These are phyloP conservation scores for Drosophila lacicola DNA, from an alignment of 2,888 invertebrate species.

Conservation along the genomic window DNA sequence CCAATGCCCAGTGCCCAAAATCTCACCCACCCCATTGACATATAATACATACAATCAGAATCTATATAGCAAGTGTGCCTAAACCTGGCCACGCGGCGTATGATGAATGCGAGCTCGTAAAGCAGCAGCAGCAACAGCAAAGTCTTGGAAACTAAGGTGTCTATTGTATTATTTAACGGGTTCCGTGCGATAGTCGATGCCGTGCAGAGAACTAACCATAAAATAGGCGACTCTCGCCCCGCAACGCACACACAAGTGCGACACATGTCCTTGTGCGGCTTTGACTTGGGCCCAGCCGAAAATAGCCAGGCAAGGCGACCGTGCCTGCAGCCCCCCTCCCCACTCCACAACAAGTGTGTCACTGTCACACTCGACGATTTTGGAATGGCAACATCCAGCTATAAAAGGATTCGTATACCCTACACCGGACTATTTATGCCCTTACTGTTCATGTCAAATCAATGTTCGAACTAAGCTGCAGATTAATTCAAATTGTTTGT, in stretches of 20 bases:
- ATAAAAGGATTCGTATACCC: neutral
- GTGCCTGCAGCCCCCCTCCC: neutral
- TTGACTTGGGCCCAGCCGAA: slow-evolving; percentile 66
- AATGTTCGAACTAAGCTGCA: too few relatives aligned
- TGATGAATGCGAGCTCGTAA: slow-evolving; percentile 61
- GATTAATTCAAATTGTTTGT: too few relatives aligned
- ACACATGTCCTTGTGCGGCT: slow-evolving; percentile 73
- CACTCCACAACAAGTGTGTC: slow-evolving; percentile 54
- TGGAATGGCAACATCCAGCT: slow-evolving; percentile 48
- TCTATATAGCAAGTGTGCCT: slow-evolving; percentile 5
- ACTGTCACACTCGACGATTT: slow-evolving; percentile 76
- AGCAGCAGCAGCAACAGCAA: slow-evolving; percentile 35
- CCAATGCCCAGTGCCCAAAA: neutral
- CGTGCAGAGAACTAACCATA: slow-evolving; percentile 33
- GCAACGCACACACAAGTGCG: slow-evolving; percentile 45
- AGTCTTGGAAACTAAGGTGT: slow-evolving; percentile 60
- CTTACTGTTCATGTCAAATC: slow-evolving; percentile 3
- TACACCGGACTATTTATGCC: slow-evolving; percentile 6
- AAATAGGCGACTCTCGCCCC: slow-evolving; percentile 33
- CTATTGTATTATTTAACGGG: slow-evolving; percentile 73
- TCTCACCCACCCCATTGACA: neutral
- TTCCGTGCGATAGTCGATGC: slow-evolving; percentile 29
- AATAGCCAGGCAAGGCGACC: slow-evolving; percentile 54
- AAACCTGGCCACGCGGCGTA: slow-evolving; percentile 31
- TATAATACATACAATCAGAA: slow-evolving; percentile 12